Base-by-base conservation (phyloP, 37 sponge, comb jelly and placozoan genomes). In the Bolinopsis microptera region DNA sequence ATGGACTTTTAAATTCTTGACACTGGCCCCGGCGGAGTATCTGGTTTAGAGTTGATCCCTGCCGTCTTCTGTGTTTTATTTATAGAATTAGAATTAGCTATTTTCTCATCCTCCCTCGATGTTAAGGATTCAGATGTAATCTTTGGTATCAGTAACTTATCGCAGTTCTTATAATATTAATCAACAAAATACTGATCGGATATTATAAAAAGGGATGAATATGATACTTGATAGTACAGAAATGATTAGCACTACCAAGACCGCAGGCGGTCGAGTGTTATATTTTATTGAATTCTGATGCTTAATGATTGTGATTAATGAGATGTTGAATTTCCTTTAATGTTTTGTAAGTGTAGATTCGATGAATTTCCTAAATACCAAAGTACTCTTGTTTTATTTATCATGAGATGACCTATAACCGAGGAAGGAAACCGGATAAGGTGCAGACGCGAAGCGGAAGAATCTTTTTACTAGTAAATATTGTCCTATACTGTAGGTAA, bases 291-390 rank as follows among this genome's bases (percentile, higher is more conserved):
- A 48, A 48, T 48, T 48, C 61, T 48, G 61, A 48, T 18, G 61
- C 61, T 48, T 48, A 48, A 48, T 48, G 61, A 48, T 48, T 48
- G 61, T 48, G 5, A 5, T 48, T 5, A 48, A 48, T 48, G 61
- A 48, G 61, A 48, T 48, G 61, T 48, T 48, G 61, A 48, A 48
- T 48, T 48, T 48, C 9, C 61, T 48, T 48, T n/a, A 30, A 28
- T 72, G 75, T 72, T 72, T 72, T 72, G 75, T 72, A 72, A 72
- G 75, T 72, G 75, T 72, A 72, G 75, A 72, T 72, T 72, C 75
- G 5, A 72, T 28, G 26, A 72, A 72, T 72, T 72, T 72, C 18
- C 75, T 72, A 72, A 72, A 72, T 30, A 24, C 75, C n/a, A 21
- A 72, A 72, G 3, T 72, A n/a, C 75, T 28, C 2, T 22, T 21